Percentiles rank a stretch among this genome's conserved stretches.
Conservation (phyloP, 2,888 invertebrate species). For the Coremacera marginata region DNA sequence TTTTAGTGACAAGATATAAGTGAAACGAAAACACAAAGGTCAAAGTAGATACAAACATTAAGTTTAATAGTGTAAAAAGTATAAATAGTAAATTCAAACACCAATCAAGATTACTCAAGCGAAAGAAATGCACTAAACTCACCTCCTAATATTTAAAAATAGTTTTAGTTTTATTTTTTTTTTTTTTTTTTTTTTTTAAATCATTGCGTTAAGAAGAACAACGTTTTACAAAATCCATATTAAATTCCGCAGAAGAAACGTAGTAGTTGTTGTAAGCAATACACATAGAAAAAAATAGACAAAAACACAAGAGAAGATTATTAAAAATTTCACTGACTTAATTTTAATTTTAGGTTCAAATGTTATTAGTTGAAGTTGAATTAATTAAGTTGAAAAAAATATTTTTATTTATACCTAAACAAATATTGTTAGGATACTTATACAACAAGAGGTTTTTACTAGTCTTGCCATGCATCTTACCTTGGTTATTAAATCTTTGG, state of each 20-base stretch:
- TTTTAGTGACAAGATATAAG: not conserved
- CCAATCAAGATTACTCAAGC: conserved; percentile 48
- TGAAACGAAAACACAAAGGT: not conserved
- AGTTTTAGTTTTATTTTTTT: conserved; percentile 50
- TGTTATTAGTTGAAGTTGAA: too few species aligned
- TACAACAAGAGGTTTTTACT: too few species aligned
- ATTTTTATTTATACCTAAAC: too few species aligned
- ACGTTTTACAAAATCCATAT: conserved; percentile 39
- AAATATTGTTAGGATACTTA: too few species aligned
- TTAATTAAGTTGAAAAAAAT: too few species aligned
- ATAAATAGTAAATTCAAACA: conserved; percentile 53
- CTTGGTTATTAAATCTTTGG: conserved; percentile 95
- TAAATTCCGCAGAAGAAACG: conserved; percentile 44
- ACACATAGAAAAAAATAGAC: conserved; percentile 44
- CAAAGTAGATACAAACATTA: not conserved
- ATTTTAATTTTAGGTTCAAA: not conserved
- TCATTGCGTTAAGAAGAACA: conserved; percentile 2
- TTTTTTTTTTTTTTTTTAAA: conserved; percentile 39
- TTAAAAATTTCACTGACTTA: too few species aligned
- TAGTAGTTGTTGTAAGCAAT: conserved; percentile 35
- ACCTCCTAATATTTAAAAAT: conserved; percentile 59
- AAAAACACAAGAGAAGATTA: conserved; percentile 44
- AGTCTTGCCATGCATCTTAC: conserved; percentile 71
- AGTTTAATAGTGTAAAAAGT: not conserved
- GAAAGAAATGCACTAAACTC: conserved; percentile 52